A percentile compares a stretch with the other conserved stretches of the same genome.
These are phyloP conservation scores for Ectropis grisescens DNA, from an alignment of 1,140 invertebrate genomes.

Conservation along the genomic window DNA sequence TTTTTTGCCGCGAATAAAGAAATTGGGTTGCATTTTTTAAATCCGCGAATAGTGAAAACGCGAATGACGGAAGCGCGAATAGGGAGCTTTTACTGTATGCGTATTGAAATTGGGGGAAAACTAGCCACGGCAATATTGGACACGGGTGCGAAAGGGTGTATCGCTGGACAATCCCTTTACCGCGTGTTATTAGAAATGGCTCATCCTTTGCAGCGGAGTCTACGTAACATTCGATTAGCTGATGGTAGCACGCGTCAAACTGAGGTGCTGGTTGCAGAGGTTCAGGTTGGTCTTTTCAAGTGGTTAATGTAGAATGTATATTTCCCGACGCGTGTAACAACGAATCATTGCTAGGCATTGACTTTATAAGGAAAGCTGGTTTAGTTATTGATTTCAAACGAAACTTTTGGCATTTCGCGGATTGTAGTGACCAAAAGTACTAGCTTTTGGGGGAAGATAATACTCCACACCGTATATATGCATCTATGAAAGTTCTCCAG, in stretches of 20 bases:
- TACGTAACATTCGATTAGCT: not conserved
- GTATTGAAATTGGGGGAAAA: too few relatives aligned
- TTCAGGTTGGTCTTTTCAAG: not conserved
- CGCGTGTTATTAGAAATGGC: not conserved
- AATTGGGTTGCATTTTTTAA: too few relatives aligned
- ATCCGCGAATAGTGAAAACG: too few relatives aligned
- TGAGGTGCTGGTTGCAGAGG: not conserved
- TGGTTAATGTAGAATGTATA: not conserved
- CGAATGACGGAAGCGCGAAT: too few relatives aligned
- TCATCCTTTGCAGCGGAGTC: not conserved
- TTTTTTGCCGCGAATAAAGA: too few relatives aligned
- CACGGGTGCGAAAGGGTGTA: constrained; percentile 1
- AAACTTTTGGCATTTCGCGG: constrained; percentile 1
- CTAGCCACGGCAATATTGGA: constrained; percentile 2
- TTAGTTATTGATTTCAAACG: constrained; percentile 8
- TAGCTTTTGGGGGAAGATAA: not conserved
- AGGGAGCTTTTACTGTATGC: too few relatives aligned
- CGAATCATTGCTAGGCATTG: constrained; percentile 4
- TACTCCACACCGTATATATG: too few relatives aligned
- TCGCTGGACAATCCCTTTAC: constrained; percentile 2
- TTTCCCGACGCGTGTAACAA: constrained; percentile 1
- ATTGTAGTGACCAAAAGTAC: not conserved
- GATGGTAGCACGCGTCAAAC: not conserved
- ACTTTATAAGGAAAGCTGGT: constrained; percentile 3
- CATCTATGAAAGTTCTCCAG: not conserved